Evolutionary conservation across 2,797 vertebrate species (phyloP).

Genomic region (Ctenochaetus hawaiiensis): DNA sequence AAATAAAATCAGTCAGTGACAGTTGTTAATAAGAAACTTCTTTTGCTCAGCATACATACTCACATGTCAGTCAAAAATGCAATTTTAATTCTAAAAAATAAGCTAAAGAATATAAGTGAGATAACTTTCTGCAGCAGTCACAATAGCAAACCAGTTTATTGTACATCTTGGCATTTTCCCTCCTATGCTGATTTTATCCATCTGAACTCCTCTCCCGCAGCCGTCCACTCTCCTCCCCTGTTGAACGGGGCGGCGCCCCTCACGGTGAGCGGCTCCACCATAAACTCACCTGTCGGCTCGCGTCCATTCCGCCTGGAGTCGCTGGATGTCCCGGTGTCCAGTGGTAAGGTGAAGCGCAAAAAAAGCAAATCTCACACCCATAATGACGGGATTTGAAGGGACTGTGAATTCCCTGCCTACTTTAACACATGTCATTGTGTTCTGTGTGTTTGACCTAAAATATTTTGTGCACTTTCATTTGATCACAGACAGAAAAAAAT

Average conservation of each 20-base stretch:
- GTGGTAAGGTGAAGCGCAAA: slow-evolving; percentile 85
- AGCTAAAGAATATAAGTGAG: too few species aligned
- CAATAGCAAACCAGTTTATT: too few species aligned
- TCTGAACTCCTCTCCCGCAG: slow-evolving; percentile 68
- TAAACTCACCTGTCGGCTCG: slow-evolving; percentile 40
- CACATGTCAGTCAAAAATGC: too few species aligned
- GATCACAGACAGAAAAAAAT: neutral
- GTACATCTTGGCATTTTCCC: neutral
- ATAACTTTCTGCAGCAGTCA: too few species aligned
- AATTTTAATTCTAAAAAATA: neutral
- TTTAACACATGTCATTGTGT: neutral
- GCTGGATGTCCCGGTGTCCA: slow-evolving; percentile 72
- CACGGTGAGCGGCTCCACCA: slow-evolving; percentile 62
- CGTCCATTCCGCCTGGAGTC: slow-evolving; percentile 92
- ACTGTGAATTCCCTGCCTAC: neutral
- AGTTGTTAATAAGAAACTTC: neutral
- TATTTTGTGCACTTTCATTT: slow-evolving; percentile 1
- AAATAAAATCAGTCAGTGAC: neutral
- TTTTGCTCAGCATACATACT: too few species aligned
- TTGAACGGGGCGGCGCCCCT: slow-evolving; percentile 68
- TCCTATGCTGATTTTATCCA: neutral
- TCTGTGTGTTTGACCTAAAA: neutral
- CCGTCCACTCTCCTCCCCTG: slow-evolving; percentile 68
- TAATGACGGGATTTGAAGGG: slow-evolving; percentile 69
- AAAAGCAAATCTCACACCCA: slow-evolving; percentile 83